These are phyloP conservation scores for Piprites chloris DNA, from an alignment of 2,113 vertebrate species.

Conservation along the genomic window DNA sequence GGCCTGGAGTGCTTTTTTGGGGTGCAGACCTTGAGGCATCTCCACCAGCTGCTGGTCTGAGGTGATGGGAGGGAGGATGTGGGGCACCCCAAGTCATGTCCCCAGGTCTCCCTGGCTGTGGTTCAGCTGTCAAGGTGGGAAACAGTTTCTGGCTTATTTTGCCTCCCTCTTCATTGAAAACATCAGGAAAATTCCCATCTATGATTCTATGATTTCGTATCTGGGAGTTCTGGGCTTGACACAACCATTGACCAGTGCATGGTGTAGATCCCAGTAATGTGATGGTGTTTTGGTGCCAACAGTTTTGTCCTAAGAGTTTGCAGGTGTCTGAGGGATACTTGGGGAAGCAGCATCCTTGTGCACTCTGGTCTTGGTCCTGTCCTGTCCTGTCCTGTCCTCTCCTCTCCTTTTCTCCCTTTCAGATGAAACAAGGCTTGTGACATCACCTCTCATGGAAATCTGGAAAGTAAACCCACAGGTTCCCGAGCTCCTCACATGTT, in stretches of 20 bases:
- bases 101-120: not conserved
- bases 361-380: not conserved
- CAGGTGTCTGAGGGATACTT: rapidly evolving
- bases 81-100: not conserved
- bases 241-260: rapidly evolving
- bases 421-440: not conserved
- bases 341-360: rapidly evolving
- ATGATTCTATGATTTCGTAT: not conserved
- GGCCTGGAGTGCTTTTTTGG: rapidly evolving
- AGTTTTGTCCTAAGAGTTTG: not conserved
- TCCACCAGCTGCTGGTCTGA: not conserved
- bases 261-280: not conserved
- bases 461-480: not conserved
- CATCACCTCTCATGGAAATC: not conserved
- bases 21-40: not conserved
- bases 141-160: not conserved
- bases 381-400: not conserved
- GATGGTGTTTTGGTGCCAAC: not conserved
- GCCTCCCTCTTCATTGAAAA: not conserved
- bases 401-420: not conserved
- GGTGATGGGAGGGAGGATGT: not conserved
- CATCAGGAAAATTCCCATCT: not conserved
- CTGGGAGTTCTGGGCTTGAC: not conserved
- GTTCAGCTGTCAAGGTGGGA: not conserved
- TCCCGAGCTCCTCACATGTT: rapidly evolving